These are phyloP conservation scores for Habropoda laboriosa DNA, from an alignment of 1,140 invertebrate genomes.

Conservation along the genomic window DNA sequence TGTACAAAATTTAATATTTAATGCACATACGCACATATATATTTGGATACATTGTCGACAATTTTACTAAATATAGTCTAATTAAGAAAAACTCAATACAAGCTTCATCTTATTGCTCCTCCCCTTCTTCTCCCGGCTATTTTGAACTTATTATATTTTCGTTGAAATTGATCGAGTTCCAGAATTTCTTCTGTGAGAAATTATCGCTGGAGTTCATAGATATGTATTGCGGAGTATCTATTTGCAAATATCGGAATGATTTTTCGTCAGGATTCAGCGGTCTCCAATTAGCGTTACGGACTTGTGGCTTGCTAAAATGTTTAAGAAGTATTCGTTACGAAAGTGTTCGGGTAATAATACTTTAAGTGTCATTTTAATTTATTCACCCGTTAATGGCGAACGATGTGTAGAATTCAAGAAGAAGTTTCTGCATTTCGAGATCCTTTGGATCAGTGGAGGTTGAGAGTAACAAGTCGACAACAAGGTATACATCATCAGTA, in stretches of 20 bases:
- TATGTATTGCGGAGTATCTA: conserved; percentile 76
- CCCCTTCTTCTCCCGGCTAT: too few species aligned
- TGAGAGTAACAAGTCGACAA: conserved; percentile 65
- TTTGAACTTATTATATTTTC: conserved; percentile 75
- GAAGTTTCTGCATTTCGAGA: conserved; percentile 78
- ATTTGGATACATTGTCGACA: too few species aligned
- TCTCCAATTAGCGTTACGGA: conserved; percentile 70
- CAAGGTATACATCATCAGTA: conserved; percentile 81
- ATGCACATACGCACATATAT: too few species aligned
- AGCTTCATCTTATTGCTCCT: too few species aligned
- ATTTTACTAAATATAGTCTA: too few species aligned
- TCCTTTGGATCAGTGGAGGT: conserved; percentile 72
- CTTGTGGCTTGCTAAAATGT: conserved; percentile 70
- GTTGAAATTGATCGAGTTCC: conserved; percentile 82
- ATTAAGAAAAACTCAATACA: too few species aligned
- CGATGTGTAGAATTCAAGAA: conserved; percentile 81
- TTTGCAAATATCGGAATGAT: conserved; percentile 80
- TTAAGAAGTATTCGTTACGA: neutral
- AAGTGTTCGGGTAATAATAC: neutral
- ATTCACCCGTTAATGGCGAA: conserved; percentile 82
- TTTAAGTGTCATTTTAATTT: too few species aligned
- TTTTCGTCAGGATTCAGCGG: conserved; percentile 69
- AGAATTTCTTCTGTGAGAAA: conserved; percentile 82
- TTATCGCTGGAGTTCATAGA: conserved; percentile 78
- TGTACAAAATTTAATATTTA: too few species aligned